phyloP scores from a whole-genome alignment of 2,888 invertebrate genomes.

The Dryobota labecula region DNA sequence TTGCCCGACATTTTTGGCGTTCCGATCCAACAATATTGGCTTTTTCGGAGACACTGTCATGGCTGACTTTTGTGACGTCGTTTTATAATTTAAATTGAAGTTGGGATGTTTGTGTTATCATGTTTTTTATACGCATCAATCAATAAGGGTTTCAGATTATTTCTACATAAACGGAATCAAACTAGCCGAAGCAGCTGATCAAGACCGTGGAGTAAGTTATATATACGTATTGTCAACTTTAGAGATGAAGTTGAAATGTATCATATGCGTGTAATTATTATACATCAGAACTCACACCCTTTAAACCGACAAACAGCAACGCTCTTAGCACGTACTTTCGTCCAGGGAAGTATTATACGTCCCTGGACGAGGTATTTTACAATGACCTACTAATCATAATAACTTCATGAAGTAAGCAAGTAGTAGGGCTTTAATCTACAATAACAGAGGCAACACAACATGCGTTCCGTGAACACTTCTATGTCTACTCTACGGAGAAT shows the following conservation, averaged over 20 bases:
- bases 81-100: conserved; percentile 35
- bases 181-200: neutral
- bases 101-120: neutral
- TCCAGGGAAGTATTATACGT: too few relatives aligned
- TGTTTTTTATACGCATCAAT: neutral
- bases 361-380: too few relatives aligned
- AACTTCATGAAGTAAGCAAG: too few relatives aligned
- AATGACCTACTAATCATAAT: too few relatives aligned
- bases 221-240: neutral
- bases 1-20: conserved; percentile 59
- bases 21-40: conserved; percentile 48
- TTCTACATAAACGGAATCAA: neutral
- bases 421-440: too few relatives aligned
- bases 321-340: too few relatives aligned
- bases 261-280: neutral
- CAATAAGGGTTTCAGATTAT: neutral
- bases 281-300: neutral
- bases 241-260: neutral
- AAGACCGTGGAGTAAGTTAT: neutral
- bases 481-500: too few relatives aligned
- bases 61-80: conserved; percentile 8
- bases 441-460: too few relatives aligned
- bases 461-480: too few relatives aligned
- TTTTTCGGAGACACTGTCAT: conserved; percentile 40
- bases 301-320: neutral